Evolutionary conservation across 2,797 vertebrate species (phyloP), one percentile per base, ranked within the genome.

Genomic region (Oryzias dopingdopingensis): DNA sequence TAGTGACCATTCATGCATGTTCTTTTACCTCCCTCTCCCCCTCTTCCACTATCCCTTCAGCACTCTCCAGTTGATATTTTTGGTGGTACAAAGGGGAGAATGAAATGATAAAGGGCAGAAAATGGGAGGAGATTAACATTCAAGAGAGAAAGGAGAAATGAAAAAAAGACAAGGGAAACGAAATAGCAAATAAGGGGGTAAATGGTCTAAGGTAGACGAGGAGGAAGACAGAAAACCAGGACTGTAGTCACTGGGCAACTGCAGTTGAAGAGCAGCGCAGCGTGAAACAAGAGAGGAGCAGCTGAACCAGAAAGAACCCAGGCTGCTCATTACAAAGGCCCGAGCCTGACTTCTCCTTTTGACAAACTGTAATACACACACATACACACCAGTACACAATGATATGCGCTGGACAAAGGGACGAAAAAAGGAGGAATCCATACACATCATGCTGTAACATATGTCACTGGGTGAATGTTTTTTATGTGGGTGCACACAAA

Each of bases 241-340:
- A 90, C 84, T 89, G 56, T 72, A 76, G 79, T 88, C 79, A 76
- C 77, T 79, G 77, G 85, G 83, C 79, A 82, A 81, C 79, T 81
- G 80, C 79, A 91, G 88, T 86, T 78, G 69, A 82, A 84, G 88
- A 87, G 91, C 90, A 92, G 83, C 76, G 54, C 89, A 92, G 90
- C 90, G 86, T 92, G 91, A 92, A 92, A 92, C 91, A 88, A 90
- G 82, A 77, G 87, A 90, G 79, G 74, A 90, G 85, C 90, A 88
- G 87, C 83, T 93, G 91, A 93, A 92, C 88, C 91, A 90, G 89
- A 92, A 92, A 89, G 85, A 89, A 83, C 83, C 83, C 67, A 88
- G 86, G 83, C 89, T 89, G 90, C 89, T 92, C 89, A 90, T 92
- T 92, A 91, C 90, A 85, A 91, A 87, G 80, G 84, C 84, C 88